Base-by-base conservation (phyloP, 2,888 invertebrate species). In the Athripsodes cinereus region DNA sequence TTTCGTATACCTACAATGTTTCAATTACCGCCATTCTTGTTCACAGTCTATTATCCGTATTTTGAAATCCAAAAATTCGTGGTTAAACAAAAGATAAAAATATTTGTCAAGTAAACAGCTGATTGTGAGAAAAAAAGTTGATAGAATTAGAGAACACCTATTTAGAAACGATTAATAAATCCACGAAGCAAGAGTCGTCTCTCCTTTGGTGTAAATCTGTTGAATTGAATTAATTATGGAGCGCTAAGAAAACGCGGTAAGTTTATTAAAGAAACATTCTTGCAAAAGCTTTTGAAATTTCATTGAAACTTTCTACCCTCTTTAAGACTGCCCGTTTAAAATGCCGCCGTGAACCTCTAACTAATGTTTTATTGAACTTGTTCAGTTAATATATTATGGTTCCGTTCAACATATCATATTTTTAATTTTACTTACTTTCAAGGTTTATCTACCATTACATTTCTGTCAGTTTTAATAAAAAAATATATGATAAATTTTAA, bases 241-340 rank as follows among this genome's bases (percentile, higher is more conserved):
- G 47, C 21, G 21, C 10, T 26, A 20, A 50, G 50, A 50, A 50
- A 18, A 50, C 11, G 50, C 50, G 50, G 21, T 50, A 50, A 50
- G 22, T 50, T 50, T 50, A 50, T 50, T 50, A 50, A 50, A 50
- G 50, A 50, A 50, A 50, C 50, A 50, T 50, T 50, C 50, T 50
- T 50, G 22, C 21, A 50, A 48, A 50, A 50, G 50, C 50, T 50
- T 50, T 50, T 50, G 50, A 50, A 50, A 50, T 50, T 26, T 50
- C 50, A 50, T 50, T 50, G 50, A 26, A 50, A 50, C 50, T 50
- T 48, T 50, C 40, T 8, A 40, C 40, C 40, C 40, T 13, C 40
- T 13, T 40, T 40, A 16, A 40, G 40, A 13, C 40, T n/a, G 13
- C 40, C 40, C 40, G 40, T 40, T 40, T 40, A 40, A 40, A 13